phyloP scores from a whole-genome alignment of 2,888 invertebrate genomes.

The Cecidostiba fungosa region DNA sequence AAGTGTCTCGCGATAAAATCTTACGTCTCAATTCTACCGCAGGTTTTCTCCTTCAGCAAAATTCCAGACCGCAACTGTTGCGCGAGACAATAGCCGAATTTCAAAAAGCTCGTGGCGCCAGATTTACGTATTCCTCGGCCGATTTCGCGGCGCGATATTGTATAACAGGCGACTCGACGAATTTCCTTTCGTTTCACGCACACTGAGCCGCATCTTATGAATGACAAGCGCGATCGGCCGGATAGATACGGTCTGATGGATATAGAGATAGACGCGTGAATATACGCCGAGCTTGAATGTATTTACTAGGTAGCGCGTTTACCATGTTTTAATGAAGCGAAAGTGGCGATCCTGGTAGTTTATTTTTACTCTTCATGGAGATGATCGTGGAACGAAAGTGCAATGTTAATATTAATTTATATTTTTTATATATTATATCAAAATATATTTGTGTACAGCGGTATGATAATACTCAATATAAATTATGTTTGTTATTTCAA shows the following conservation, averaged over 20 bases:
- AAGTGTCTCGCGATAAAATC: neutral
- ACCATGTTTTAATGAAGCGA: neutral
- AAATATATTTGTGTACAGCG: no score
- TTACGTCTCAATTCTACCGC: neutral
- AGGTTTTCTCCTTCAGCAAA: neutral
- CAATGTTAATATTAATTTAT: no score
- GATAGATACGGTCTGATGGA: slow-evolving; percentile 3
- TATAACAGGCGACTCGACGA: neutral
- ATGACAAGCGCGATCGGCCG: neutral
- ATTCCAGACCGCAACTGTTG: neutral
- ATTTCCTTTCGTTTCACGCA: neutral
- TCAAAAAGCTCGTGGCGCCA: neutral
- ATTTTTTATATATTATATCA: no score
- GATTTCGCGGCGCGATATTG: neutral
- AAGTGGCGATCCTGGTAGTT: neutral
- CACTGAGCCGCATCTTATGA: neutral
- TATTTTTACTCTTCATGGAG: neutral
- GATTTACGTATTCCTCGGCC: neutral
- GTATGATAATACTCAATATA: no score
- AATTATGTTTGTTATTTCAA: no score
- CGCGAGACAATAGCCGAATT: neutral
- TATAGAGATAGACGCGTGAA: neutral
- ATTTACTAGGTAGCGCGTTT: neutral
- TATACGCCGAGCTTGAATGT: slow-evolving; percentile 8
- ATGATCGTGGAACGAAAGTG: neutral